Percentiles rank a stretch among this genome's conserved stretches.
phyloP scores from a whole-genome alignment of 1,140 invertebrate species.

The Whitmania pigra region DNA sequence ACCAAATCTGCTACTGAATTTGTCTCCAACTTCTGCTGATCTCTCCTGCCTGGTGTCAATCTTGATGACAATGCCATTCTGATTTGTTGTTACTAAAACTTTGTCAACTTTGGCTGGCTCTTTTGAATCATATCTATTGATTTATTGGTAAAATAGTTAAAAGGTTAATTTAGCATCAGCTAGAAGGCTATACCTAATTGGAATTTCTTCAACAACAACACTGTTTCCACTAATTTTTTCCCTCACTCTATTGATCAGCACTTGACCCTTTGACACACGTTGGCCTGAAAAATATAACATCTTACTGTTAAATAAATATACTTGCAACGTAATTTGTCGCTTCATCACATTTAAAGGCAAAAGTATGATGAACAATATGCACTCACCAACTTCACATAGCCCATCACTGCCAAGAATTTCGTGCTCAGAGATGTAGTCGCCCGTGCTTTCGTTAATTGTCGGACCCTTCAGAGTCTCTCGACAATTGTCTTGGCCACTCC shows the following conservation, averaged over 20 bases:
- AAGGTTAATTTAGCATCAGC: no score
- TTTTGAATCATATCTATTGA: constrained; percentile 42
- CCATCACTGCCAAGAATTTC: no score
- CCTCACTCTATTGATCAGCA: constrained; percentile 76
- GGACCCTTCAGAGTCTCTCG: no score
- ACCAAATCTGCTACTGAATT: constrained; percentile 96
- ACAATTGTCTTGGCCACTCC: no score
- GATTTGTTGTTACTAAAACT: constrained; percentile 82
- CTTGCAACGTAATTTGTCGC: neutral
- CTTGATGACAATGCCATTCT: constrained; percentile 82
- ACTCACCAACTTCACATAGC: neutral
- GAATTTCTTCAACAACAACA: neutral
- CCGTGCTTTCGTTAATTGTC: no score
- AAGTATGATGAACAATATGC: neutral
- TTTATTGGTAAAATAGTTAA: no score
- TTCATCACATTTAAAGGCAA: neutral
- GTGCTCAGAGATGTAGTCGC: no score
- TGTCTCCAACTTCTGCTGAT: constrained; percentile 87
- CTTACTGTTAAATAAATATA: neutral
- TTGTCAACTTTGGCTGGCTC: constrained; percentile 79
- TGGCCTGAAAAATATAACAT: constrained; percentile 32
- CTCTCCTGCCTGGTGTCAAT: constrained; percentile 80
- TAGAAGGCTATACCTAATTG: no score
- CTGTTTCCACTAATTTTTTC: constrained; percentile 51
- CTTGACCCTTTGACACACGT: constrained; percentile 41